A percentile compares a stretch with the other conserved stretches of the same genome.
Evolutionary conservation across 2,888 invertebrate species (phyloP).

Genomic region (Pantelozetes paolii): DNA sequence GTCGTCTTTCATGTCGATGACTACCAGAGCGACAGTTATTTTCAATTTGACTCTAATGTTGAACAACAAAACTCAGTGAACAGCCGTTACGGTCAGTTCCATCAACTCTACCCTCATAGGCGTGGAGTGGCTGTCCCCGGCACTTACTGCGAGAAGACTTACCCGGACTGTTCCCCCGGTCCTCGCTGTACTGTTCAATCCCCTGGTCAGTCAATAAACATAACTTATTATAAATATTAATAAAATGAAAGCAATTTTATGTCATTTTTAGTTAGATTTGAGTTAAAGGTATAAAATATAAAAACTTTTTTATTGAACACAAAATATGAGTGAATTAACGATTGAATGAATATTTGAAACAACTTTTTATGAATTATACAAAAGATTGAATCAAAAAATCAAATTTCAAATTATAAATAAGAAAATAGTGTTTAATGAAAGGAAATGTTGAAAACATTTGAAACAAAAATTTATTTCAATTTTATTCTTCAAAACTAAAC

Average conservation of each 20-base stretch:
- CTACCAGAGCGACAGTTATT: constrained; percentile 85
- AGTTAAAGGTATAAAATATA: too few relatives aligned
- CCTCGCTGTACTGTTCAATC: constrained; percentile 84
- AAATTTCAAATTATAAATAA: too few relatives aligned
- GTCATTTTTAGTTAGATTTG: too few relatives aligned
- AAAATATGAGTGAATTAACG: too few relatives aligned
- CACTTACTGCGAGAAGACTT: constrained; percentile 82
- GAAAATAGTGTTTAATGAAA: too few relatives aligned
- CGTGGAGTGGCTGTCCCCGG: constrained; percentile 81
- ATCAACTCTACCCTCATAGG: constrained; percentile 83
- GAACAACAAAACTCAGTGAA: constrained; percentile 90
- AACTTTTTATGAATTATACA: too few relatives aligned
- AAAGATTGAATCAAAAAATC: too few relatives aligned
- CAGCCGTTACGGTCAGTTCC: constrained; percentile 85
- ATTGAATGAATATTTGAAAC: too few relatives aligned
- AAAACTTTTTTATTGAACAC: too few relatives aligned
- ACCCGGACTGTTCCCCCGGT: constrained; percentile 78
- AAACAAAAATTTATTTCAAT: too few relatives aligned
- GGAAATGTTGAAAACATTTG: too few relatives aligned
- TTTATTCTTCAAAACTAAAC: too few relatives aligned
- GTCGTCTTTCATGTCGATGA: constrained; percentile 86
- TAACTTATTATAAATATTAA: not conserved
- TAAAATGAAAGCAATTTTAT: not conserved
- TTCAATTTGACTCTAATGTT: constrained; percentile 77
- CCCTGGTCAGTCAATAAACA: constrained; percentile 60